Base-by-base conservation (phyloP, 2,113 vertebrate species). In the Taurulus bubalis region DNA sequence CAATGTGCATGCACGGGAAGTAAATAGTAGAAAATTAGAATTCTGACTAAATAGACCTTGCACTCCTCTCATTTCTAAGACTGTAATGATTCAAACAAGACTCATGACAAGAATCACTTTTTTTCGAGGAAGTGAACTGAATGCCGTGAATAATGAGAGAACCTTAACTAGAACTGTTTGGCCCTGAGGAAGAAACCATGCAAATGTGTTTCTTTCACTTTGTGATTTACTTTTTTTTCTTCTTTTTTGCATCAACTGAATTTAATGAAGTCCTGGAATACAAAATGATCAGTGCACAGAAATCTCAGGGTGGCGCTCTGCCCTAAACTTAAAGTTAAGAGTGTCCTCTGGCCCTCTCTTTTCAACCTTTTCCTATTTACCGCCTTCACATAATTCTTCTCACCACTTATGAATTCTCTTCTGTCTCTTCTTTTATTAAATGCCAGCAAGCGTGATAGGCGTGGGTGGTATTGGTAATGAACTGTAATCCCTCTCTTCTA, bases 351-450 rank as follows among this genome's bases (percentile, higher is more conserved):
- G 22, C 28, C 51, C n/a, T 66, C 40, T 79, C 56, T 12, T 83
- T 75, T 84, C 51, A 85, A 68, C 72, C 69, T 73, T 64, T 56
- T 76, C 65, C 75, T 73, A 68, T 67, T 81, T 76, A 65, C 15
- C 62, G 45, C 40, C 78, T 60, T 60, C 63, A 70, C 47, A n/a
- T 77, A 75, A 68, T 83, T 84, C 40, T 72, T 47, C 26, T 49
- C 67, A 62, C 42, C 53, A 42, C 36, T 81, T 72, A 72, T 80
- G 40, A 59, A 75, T 36, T 55, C 22, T 72, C 51, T 53, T 64
- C 45, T 55, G 51, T 77, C 75, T 78, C 68, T 58, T 74, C 18
- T 53, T 85, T 86, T 85, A 87, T 82, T 86, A 85, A 86, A 88
- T 85, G 79, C 53, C 82, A 86, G 60, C 26, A 38, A 66, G 47